These are phyloP conservation scores for Siniperca chuatsi DNA, from an alignment of 2,113 vertebrate species.

Conservation along the genomic window DNA sequence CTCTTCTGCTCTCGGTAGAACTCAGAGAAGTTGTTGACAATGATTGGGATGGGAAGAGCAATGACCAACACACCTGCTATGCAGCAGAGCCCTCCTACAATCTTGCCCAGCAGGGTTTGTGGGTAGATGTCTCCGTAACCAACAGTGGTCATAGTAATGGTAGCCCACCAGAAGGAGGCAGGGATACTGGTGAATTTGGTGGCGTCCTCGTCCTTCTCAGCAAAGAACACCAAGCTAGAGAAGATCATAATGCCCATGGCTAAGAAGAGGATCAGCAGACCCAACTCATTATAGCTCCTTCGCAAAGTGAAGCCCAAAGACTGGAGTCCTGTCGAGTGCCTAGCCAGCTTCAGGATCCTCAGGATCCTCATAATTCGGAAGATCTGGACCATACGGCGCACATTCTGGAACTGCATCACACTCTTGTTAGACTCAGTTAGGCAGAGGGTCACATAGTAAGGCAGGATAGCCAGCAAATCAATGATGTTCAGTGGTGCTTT, in stretches of 20 bases:
- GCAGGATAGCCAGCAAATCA: slow-evolving; percentile 95
- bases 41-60: slow-evolving; percentile 97
- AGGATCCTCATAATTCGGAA: slow-evolving; percentile 99
- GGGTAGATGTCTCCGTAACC: slow-evolving; percentile 99
- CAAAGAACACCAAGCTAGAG: slow-evolving; percentile 98
- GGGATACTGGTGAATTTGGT: slow-evolving; percentile 99
- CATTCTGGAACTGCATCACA: slow-evolving; percentile 98
- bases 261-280: slow-evolving; percentile 95
- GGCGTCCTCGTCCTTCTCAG: slow-evolving; percentile 97
- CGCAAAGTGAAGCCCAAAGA: slow-evolving; percentile 96
- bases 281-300: slow-evolving; percentile 96
- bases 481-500: slow-evolving; percentile 98
- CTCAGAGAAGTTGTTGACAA: slow-evolving; percentile 99
- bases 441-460: slow-evolving; percentile 97
- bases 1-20: slow-evolving; percentile 99
- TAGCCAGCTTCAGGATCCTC: slow-evolving; percentile 95
- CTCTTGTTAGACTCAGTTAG: slow-evolving; percentile 98
- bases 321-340: slow-evolving; percentile 97
- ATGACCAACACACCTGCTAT: slow-evolving; percentile 98
- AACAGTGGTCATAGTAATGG: slow-evolving; percentile 99
- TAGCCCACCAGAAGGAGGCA: slow-evolving; percentile 99
- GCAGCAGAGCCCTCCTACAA: slow-evolving; percentile 97
- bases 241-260: slow-evolving; percentile 99
- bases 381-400: slow-evolving; percentile 97
- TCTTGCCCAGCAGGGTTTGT: slow-evolving; percentile 96